phyloP scores from a whole-genome alignment of 2,113 vertebrate genomes.

The Castor canadensis region DNA sequence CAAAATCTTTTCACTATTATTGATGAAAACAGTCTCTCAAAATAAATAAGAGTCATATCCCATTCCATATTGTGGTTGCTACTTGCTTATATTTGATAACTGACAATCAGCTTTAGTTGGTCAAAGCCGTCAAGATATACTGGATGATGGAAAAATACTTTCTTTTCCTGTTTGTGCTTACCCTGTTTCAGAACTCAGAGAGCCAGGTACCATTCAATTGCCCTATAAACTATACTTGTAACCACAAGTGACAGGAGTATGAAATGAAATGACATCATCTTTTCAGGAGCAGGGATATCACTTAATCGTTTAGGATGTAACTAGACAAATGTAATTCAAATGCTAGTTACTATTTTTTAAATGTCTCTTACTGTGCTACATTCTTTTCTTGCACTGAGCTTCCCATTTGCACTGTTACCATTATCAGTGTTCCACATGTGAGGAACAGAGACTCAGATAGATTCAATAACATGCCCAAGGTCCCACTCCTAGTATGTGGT shows the following conservation, averaged over 20 bases:
- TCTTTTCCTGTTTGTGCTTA: slow-evolving; percentile 2
- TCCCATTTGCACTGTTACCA: neutral
- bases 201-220: neutral
- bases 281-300: neutral
- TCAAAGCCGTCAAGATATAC: neutral
- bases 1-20: neutral
- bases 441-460: neutral
- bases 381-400: neutral
- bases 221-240: neutral
- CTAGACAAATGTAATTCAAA: neutral
- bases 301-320: slow-evolving; percentile 8
- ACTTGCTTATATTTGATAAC: neutral
- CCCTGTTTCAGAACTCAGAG: neutral
- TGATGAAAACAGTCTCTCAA: slow-evolving; percentile 16
- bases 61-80: neutral
- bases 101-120: neutral
- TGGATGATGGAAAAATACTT: neutral
- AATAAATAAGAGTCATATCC: neutral
- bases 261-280: neutral
- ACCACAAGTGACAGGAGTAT: neutral
- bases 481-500: neutral
- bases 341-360: neutral
- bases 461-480: neutral
- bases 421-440: neutral
- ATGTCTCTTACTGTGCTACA: neutral